A percentile compares a stretch with the other conserved stretches of the same genome.
Conservation (phyloP, 1,140 invertebrate species). For the Sarcophaga peregrina region DNA sequence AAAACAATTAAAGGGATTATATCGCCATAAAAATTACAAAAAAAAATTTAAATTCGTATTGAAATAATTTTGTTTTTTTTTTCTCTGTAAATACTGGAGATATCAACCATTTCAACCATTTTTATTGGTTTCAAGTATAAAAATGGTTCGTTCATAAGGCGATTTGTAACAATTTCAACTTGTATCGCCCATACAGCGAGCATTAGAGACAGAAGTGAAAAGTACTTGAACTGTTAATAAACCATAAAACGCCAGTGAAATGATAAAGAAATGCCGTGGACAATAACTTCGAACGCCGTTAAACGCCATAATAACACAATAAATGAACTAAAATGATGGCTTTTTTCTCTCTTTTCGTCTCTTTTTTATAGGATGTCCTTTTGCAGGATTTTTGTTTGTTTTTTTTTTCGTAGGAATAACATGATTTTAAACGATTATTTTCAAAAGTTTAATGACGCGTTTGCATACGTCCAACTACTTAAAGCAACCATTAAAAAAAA, state of each 20-base stretch:
- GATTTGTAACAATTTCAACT: slow-evolving; percentile 37
- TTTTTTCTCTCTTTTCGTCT: too few relatives aligned
- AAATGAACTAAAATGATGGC: background rate
- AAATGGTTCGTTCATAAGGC: slow-evolving; percentile 28
- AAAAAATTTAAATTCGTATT: slow-evolving; percentile 11
- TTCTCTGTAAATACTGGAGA: too few relatives aligned
- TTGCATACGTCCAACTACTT: slow-evolving; percentile 24
- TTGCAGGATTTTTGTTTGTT: too few relatives aligned
- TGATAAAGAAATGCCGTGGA: background rate
- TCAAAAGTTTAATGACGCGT: slow-evolving; percentile 24
- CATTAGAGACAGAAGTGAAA: slow-evolving; percentile 17
- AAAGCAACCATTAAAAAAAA: background rate
- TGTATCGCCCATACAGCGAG: background rate
- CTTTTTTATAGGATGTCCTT: too few relatives aligned
- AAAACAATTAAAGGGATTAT: slow-evolving; percentile 40
- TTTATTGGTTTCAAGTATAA: background rate
- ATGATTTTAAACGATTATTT: slow-evolving; percentile 13
- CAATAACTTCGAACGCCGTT: background rate
- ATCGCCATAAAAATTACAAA: slow-evolving; percentile 8
- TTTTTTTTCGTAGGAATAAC: background rate
- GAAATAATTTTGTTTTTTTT: too few relatives aligned
- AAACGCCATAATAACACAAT: background rate
- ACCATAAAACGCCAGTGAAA: slow-evolving; percentile 34
- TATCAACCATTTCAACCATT: background rate
- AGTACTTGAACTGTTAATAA: slow-evolving; percentile 32